Percentiles rank a stretch among this genome's conserved stretches.
phyloP scores from a whole-genome alignment of 2,888 invertebrate genomes.

The Hemithea aestivaria region DNA sequence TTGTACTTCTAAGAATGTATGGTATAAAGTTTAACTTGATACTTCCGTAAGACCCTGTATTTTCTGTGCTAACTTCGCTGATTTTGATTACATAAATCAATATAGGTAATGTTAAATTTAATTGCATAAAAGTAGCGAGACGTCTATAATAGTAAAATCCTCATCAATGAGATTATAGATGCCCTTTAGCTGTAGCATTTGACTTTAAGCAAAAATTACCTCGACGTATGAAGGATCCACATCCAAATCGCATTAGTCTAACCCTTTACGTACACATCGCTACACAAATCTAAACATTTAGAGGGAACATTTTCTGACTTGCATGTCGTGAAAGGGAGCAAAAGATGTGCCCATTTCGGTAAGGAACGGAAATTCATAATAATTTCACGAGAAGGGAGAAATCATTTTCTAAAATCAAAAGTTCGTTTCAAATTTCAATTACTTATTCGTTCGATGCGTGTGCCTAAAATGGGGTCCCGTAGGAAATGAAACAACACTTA shows the following conservation, averaged over 20 bases:
- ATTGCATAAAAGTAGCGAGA: no score
- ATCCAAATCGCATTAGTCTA: constrained; percentile 27
- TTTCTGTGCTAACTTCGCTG: no score
- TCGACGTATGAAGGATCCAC: constrained; percentile 19
- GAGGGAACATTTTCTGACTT: constrained; percentile 34
- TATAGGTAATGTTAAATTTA: no score
- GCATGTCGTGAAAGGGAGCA: constrained; percentile 41
- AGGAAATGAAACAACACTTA: constrained; percentile 79
- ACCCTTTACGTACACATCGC: constrained; percentile 29
- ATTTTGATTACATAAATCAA: no score
- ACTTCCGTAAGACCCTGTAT: no score
- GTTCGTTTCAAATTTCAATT: constrained; percentile 77
- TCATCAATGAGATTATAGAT: no score
- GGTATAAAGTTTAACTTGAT: no score
- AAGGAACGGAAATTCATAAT: constrained; percentile 70
- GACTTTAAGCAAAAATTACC: constrained; percentile 20
- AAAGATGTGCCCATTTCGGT: constrained; percentile 47
- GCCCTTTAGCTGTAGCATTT: background rate
- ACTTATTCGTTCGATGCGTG: constrained; percentile 76
- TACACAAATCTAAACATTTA: constrained; percentile 37
- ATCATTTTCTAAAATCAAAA: constrained; percentile 73
- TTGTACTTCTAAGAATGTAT: no score
- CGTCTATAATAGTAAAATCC: no score
- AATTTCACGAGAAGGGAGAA: constrained; percentile 67
- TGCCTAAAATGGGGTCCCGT: constrained; percentile 59